These are phyloP conservation scores for Oryctes rhinoceros DNA, from an alignment of 1,140 invertebrate species.

Conservation along the genomic window DNA sequence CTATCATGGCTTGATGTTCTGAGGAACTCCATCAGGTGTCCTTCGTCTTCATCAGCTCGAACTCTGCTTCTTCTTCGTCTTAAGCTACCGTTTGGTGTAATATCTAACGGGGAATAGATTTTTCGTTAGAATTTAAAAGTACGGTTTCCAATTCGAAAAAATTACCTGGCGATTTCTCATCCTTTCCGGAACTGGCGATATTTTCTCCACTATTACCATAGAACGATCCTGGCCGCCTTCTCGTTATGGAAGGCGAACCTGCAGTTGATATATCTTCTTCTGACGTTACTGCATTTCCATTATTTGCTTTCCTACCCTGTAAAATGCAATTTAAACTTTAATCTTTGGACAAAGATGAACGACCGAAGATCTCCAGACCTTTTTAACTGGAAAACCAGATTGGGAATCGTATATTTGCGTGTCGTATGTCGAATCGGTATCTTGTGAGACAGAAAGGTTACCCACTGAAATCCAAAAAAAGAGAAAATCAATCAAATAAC, in stretches of 20 bases:
- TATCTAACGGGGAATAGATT: slow-evolving; percentile 66
- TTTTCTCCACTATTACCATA: slow-evolving; percentile 59
- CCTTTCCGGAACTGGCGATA: slow-evolving; percentile 64
- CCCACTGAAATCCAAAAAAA: slow-evolving; percentile 63
- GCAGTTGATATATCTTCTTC: slow-evolving; percentile 68
- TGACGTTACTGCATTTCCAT: slow-evolving; percentile 64
- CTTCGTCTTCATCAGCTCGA: slow-evolving; percentile 85
- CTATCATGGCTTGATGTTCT: slow-evolving; percentile 77
- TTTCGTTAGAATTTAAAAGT: background rate
- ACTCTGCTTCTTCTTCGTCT: slow-evolving; percentile 81
- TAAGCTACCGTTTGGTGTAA: slow-evolving; percentile 88
- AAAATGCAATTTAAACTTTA: background rate
- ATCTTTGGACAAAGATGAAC: background rate
- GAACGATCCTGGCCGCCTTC: slow-evolving; percentile 74
- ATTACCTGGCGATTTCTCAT: slow-evolving; percentile 78
- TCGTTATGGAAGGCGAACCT: slow-evolving; percentile 72
- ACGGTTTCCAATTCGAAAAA: background rate
- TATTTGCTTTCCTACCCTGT: slow-evolving; percentile 50
- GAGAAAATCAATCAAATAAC: slow-evolving; percentile 46
- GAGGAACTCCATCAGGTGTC: slow-evolving; percentile 86
- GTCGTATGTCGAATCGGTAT: slow-evolving; percentile 80
- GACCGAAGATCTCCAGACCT: slow-evolving; percentile 42
- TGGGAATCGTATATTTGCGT: slow-evolving; percentile 71
- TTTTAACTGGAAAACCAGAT: slow-evolving; percentile 63
- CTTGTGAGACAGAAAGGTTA: slow-evolving; percentile 74